These are phyloP conservation scores for Clostera curtula DNA, from an alignment of 2,888 invertebrate species.

Conservation along the genomic window DNA sequence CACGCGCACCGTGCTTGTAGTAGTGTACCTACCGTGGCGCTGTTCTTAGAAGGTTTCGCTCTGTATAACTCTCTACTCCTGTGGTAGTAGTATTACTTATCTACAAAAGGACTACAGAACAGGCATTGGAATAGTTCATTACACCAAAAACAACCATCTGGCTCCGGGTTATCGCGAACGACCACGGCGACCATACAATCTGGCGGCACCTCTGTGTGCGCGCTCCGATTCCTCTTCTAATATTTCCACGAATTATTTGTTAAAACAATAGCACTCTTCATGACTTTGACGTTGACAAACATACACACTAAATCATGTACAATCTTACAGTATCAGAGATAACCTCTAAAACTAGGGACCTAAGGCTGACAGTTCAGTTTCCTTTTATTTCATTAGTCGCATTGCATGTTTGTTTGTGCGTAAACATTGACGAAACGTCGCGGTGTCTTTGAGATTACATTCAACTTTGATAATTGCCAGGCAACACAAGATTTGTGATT, in stretches of 20 bases:
- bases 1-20: too few species aligned
- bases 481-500: conserved; percentile 66
- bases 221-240: conserved; percentile 58
- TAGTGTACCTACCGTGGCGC: too few species aligned
- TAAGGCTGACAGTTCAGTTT: conserved; percentile 26
- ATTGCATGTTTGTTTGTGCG: conserved; percentile 32
- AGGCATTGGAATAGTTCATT: too few species aligned
- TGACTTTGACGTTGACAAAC: conserved; percentile 42
- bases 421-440: conserved; percentile 56
- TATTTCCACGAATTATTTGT: conserved; percentile 69
- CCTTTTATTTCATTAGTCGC: conserved; percentile 6
- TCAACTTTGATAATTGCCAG: conserved; percentile 58
- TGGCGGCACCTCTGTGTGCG: conserved; percentile 46
- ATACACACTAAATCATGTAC: conserved; percentile 3
- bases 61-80: too few species aligned
- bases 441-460: conserved; percentile 67
- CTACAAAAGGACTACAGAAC: too few species aligned
- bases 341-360: conserved; percentile 1
- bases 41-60: too few species aligned
- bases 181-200: conserved; percentile 37
- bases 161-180: conserved; percentile 18
- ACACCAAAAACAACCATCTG: conserved; percentile 13
- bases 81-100: too few species aligned
- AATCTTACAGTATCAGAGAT: neutral
- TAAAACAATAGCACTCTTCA: conserved; percentile 64